These are phyloP conservation scores for Apis cerana DNA, from an alignment of 1,140 invertebrate species.

Conservation along the genomic window DNA sequence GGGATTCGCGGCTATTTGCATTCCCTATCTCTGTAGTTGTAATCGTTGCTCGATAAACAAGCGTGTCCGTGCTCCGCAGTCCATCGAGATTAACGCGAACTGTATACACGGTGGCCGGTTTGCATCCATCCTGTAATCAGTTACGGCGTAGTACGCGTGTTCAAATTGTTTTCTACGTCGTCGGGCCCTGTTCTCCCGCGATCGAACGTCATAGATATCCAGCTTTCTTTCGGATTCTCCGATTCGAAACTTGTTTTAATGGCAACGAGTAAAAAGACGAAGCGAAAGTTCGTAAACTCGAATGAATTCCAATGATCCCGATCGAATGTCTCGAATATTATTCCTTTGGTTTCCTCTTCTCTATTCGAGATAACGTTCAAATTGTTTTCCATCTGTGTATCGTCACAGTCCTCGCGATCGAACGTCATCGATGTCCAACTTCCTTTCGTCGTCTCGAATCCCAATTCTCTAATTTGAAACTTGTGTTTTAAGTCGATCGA, in stretches of 20 bases:
- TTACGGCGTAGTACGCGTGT: neutral
- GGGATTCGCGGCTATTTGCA: conserved; percentile 57
- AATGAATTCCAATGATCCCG: too few relatives aligned
- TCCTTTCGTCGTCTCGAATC: neutral
- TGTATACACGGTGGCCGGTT: conserved; percentile 6
- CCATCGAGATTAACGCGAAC: conserved; percentile 44
- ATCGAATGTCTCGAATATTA: too few relatives aligned
- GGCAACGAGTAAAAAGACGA: too few relatives aligned
- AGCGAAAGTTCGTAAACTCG: too few relatives aligned
- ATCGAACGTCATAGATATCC: neutral
- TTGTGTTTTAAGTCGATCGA: too few relatives aligned
- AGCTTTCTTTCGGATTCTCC: neutral
- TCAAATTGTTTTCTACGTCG: conserved; percentile 12
- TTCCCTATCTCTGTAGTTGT: conserved; percentile 53
- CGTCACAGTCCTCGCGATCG: neutral
- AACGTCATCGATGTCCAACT: neutral
- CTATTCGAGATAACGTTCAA: neutral
- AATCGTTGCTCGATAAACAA: conserved; percentile 62
- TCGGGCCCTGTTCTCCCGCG: neutral
- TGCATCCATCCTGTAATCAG: conserved; percentile 10
- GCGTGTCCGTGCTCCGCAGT: conserved; percentile 38
- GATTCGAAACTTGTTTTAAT: neutral
- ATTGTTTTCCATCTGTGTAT: conserved; percentile 10
- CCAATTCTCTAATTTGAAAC: too few relatives aligned
- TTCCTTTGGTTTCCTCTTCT: too few relatives aligned